Evolutionary conservation across 2,888 invertebrate species (phyloP).

Genomic region (Eremobia ochroleuca): DNA sequence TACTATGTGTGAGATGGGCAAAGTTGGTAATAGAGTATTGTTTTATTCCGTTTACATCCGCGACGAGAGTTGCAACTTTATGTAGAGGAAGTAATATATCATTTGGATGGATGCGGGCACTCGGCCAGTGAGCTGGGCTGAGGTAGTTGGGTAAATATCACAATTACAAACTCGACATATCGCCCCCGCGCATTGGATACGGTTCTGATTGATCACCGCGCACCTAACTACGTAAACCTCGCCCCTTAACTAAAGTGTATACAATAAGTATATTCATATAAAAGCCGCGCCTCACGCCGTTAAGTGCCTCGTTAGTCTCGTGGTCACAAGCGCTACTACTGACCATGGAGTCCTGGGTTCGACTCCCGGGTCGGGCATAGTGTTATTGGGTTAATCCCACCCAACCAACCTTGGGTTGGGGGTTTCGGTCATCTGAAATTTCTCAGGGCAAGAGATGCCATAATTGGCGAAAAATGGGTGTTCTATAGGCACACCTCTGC

Average conservation of each 20-base stretch:
- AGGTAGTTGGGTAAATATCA: constrained; percentile 68
- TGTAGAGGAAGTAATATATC: constrained; percentile 70
- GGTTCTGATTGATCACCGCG: constrained; percentile 78
- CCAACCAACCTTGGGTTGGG: no score
- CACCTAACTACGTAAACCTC: constrained; percentile 61
- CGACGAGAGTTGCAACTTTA: constrained; percentile 65
- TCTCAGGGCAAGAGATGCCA: background rate
- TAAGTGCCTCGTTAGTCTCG: background rate
- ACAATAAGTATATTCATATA: constrained; percentile 20
- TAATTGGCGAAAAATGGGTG: background rate
- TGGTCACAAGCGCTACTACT: background rate
- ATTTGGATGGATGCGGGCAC: constrained; percentile 59
- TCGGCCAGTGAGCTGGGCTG: constrained; percentile 44
- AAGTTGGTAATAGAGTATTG: constrained; percentile 70
- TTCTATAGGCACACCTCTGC: background rate
- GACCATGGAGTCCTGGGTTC: background rate
- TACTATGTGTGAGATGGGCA: constrained; percentile 68
- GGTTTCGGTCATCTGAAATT: background rate
- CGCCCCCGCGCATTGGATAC: constrained; percentile 70
- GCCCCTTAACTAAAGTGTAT: constrained; percentile 45
- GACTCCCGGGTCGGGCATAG: background rate
- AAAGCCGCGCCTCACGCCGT: background rate
- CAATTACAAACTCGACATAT: constrained; percentile 75
- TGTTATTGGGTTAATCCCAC: background rate
- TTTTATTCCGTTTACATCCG: constrained; percentile 66